Evolutionary conservation across 2,113 vertebrate species (phyloP).

Genomic region (Tachycineta bicolor): DNA sequence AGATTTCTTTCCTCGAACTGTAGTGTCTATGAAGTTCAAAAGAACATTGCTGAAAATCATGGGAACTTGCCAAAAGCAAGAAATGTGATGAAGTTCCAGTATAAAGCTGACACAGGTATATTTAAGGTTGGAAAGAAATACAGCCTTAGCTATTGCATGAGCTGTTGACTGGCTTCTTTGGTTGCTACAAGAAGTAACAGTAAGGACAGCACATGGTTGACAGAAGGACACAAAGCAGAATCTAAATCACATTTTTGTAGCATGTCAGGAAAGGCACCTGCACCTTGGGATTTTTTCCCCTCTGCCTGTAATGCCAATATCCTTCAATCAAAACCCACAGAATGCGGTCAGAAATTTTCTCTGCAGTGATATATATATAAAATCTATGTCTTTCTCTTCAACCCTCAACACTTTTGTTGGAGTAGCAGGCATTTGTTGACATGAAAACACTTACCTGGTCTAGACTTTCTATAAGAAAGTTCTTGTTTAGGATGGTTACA

Average conservation of each 20-base stretch:
- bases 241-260: not conserved
- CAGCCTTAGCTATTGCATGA: not conserved
- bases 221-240: not conserved
- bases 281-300: not conserved
- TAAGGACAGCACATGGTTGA: not conserved
- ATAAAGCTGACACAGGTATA: not conserved
- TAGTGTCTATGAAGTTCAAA: not conserved
- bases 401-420: not conserved
- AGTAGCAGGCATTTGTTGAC: not conserved
- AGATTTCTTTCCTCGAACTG: not conserved
- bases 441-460: not conserved
- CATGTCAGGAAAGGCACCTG: not conserved
- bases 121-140: not conserved
- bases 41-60: not conserved
- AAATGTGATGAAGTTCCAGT: not conserved
- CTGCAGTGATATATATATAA: not conserved
- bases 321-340: not conserved
- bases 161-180: not conserved
- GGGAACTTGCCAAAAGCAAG: not conserved
- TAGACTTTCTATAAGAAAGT: not conserved
- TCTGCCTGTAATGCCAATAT: not conserved
- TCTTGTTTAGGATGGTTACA: not conserved
- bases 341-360: not conserved
- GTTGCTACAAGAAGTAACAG: not conserved
- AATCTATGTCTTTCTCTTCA: not conserved